phyloP scores from a whole-genome alignment of 2,888 invertebrate genomes.

The Caenorhabditis macrosperma region DNA sequence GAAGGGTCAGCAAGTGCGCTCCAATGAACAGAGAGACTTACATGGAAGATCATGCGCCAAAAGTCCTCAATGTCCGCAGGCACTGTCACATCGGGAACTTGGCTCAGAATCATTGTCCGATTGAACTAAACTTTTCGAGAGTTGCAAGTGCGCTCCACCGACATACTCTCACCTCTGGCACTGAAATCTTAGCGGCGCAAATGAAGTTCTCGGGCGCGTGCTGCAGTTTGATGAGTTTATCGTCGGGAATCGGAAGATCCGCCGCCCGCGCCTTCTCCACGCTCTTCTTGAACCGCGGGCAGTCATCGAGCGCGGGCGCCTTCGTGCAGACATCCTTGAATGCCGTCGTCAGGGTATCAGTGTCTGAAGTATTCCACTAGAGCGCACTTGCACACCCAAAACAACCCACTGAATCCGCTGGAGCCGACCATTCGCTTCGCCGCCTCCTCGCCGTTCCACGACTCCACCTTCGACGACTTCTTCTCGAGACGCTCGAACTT shows the following conservation, averaged over 20 bases:
- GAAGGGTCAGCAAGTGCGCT: no score
- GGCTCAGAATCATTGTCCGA: constrained; percentile 26
- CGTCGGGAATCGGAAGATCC: constrained; percentile 34
- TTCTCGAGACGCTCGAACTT: no score
- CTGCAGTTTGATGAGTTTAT: constrained; percentile 15
- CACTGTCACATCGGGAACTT: constrained; percentile 36
- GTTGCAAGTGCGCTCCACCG: no score
- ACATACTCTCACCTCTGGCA: constrained; percentile 36
- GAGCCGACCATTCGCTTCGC: constrained; percentile 25
- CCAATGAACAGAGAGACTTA: no score
- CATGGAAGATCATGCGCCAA: constrained; percentile 53
- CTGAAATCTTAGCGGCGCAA: constrained; percentile 14
- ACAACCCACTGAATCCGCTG: constrained; percentile 20
- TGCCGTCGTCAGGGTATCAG: not conserved
- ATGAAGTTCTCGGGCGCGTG: constrained; percentile 31
- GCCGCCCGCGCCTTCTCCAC: constrained; percentile 17
- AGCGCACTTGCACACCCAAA: not conserved
- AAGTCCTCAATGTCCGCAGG: constrained; percentile 32
- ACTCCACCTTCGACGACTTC: not conserved
- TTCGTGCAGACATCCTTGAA: not conserved
- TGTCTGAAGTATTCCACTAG: constrained; percentile 1
- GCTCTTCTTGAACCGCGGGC: constrained; percentile 16
- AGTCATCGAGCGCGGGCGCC: constrained; percentile 4
- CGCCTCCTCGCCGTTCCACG: constrained; percentile 31
- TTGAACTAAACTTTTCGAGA: constrained; percentile 13